These are phyloP conservation scores for Holacanthus passer DNA, from an alignment of 2,113 vertebrate genomes.

Conservation along the genomic window DNA sequence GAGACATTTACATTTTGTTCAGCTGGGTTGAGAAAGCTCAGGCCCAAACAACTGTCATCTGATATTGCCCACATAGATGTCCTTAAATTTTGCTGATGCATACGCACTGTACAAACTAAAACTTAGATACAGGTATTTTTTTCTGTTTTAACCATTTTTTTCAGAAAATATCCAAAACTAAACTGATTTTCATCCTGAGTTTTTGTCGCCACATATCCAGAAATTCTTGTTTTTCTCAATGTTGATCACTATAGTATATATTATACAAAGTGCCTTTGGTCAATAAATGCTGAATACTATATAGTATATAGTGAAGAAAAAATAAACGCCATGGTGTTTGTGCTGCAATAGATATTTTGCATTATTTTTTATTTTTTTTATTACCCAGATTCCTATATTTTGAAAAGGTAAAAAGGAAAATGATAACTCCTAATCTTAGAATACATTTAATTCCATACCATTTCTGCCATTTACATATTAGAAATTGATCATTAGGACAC, in stretches of 20 bases:
- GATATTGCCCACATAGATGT: constrained; percentile 10
- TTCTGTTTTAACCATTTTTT: background rate
- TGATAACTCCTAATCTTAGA: background rate
- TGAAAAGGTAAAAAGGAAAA: background rate
- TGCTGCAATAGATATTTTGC: background rate
- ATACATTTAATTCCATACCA: background rate
- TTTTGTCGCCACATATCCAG: background rate
- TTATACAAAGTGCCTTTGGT: background rate
- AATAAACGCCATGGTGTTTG: background rate
- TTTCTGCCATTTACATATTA: background rate
- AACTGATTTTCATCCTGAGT: background rate
- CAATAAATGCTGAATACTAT: background rate
- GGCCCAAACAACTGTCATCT: constrained; percentile 48
- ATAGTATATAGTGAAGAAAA: background rate
- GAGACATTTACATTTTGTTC: constrained; percentile 79
- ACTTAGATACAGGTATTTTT: background rate
- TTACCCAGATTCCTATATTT: background rate
- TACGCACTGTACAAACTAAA: background rate
- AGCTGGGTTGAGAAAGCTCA: constrained; percentile 52
- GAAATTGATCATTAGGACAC: background rate
- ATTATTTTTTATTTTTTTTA: background rate
- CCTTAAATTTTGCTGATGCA: constrained; percentile 8
- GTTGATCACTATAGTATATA: background rate
- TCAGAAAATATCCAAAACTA: background rate
- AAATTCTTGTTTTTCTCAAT: background rate